Evolutionary conservation across 2,797 vertebrate genomes (phyloP).

Genomic region (Psittacula derbiana): DNA sequence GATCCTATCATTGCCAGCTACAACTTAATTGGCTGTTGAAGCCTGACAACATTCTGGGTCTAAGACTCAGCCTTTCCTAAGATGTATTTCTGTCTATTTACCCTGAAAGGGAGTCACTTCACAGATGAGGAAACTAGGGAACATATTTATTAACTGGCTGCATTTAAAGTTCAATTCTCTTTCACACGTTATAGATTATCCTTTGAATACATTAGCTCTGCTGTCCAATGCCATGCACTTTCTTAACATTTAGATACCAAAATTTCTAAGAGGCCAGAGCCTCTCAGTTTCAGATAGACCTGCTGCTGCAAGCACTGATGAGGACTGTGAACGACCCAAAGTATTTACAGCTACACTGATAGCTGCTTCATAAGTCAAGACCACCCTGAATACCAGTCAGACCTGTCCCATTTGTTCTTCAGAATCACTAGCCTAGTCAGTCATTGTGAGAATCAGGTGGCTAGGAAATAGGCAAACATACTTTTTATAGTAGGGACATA

Average conservation of each 20-base stretch:
- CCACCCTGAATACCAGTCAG: background rate
- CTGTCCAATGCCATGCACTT: background rate
- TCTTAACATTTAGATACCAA: background rate
- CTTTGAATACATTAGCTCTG: background rate
- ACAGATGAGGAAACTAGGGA: background rate
- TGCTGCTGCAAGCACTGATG: background rate
- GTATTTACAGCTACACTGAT: background rate
- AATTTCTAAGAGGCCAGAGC: background rate
- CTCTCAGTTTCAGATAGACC: background rate
- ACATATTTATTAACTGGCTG: background rate
- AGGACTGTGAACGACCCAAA: background rate
- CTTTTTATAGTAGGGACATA: background rate
- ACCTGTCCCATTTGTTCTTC: background rate
- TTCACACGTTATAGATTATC: background rate
- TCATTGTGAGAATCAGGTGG: background rate
- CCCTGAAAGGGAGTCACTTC: background rate
- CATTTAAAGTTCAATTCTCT: background rate
- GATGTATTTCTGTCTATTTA: background rate
- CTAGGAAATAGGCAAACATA: background rate
- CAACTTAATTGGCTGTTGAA: background rate
- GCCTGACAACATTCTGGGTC: background rate
- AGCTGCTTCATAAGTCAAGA: background rate
- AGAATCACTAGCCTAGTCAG: background rate
- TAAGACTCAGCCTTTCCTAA: background rate
- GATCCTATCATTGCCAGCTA: background rate